A percentile compares a stretch with the other conserved stretches of the same genome.
Evolutionary conservation across 30 jellyfish, hydroid and myxozoan species (phyloP).

Genomic region (Mastigias papua): DNA sequence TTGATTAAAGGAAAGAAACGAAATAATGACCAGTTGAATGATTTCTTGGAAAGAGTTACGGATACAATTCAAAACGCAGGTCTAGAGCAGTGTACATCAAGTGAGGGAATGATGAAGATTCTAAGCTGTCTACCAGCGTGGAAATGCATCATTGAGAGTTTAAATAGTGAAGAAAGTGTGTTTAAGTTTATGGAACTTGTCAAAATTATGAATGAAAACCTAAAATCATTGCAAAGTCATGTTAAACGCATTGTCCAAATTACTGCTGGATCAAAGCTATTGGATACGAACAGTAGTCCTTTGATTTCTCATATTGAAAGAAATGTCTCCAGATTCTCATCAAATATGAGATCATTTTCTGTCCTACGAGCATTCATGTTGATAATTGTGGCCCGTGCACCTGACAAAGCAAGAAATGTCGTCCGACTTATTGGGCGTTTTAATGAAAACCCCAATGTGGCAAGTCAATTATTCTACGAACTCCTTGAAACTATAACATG

Average conservation of each 20-base stretch:
- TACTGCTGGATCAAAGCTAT: conserved; percentile 11
- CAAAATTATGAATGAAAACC: not conserved
- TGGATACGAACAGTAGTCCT: not conserved
- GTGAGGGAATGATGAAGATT: conserved; percentile 1
- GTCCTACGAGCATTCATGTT: not conserved
- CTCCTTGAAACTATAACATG: conserved; percentile 12
- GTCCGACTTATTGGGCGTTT: conserved; percentile 13
- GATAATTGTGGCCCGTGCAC: not conserved
- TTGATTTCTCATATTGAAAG: not conserved
- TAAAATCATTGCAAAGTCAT: conserved; percentile 1
- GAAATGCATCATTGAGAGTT: conserved; percentile 7
- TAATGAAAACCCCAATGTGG: not conserved
- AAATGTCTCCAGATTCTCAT: not conserved
- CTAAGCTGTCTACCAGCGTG: conserved; percentile 24
- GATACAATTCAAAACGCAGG: not conserved
- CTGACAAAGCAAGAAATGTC: conserved; percentile 36
- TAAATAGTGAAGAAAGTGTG: not conserved
- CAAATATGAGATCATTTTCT: not conserved
- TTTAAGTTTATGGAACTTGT: not conserved
- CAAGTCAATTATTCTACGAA: not conserved
- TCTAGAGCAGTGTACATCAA: not conserved
- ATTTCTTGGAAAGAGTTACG: conserved; percentile 8
- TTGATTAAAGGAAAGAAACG: not conserved
- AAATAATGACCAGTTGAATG: not conserved
- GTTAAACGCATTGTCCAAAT: not conserved